Conservation (phyloP, 2,888 invertebrate species). For the Rhyacophila evoluta region DNA sequence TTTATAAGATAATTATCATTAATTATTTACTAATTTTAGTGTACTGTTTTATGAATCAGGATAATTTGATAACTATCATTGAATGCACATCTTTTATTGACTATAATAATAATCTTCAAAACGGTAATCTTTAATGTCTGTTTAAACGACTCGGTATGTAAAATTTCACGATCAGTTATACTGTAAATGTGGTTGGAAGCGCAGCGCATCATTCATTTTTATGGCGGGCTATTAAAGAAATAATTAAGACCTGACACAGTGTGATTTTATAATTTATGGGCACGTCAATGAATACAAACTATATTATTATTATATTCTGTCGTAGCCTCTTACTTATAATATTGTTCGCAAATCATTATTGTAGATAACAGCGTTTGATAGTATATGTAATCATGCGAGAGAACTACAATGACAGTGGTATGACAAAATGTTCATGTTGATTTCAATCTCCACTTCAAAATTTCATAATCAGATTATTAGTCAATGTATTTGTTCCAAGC, state of each 20-base stretch:
- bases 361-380: background rate
- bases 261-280: background rate
- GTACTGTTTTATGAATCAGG: no score
- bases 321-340: background rate
- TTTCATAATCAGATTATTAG: no score
- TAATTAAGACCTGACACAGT: background rate
- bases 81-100: background rate
- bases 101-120: background rate
- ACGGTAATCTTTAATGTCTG: background rate
- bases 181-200: background rate
- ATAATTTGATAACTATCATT: no score
- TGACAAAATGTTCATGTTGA: no score
- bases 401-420: background rate
- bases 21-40: no score
- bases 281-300: background rate
- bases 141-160: background rate
- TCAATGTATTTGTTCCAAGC: no score
- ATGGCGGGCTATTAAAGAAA: background rate
- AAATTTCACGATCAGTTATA: slow-evolving; percentile 4
- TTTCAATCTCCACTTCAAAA: no score
- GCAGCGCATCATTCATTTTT: slow-evolving; percentile 2
- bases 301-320: background rate
- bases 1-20: no score
- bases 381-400: background rate
- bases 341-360: background rate